Evolutionary conservation across 2,888 invertebrate species (phyloP).

Genomic region (Pandemis corylana): DNA sequence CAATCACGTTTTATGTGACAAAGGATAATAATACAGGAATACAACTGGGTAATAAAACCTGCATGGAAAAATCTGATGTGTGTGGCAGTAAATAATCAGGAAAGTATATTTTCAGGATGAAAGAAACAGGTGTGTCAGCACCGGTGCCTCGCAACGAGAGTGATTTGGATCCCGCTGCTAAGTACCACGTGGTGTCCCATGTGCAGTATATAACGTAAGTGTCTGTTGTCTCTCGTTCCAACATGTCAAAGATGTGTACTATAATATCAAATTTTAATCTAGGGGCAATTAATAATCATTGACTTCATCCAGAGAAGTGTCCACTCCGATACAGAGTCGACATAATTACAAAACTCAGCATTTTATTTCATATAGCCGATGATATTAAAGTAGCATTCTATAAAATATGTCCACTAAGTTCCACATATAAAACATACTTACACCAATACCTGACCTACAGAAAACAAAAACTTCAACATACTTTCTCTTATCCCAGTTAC

Average conservation of each 20-base stretch:
- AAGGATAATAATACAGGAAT: too few relatives aligned
- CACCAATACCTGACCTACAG: constrained; percentile 3
- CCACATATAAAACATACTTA: not conserved
- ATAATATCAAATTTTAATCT: too few relatives aligned
- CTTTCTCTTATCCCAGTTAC: constrained; percentile 69
- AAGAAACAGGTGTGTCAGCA: constrained; percentile 87
- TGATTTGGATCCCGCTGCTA: constrained; percentile 90
- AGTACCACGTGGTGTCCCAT: constrained; percentile 90
- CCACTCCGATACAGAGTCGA: too few relatives aligned
- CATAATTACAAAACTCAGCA: too few relatives aligned
- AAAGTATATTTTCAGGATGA: constrained; percentile 65
- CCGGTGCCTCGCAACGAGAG: constrained; percentile 86
- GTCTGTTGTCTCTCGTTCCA: constrained; percentile 19
- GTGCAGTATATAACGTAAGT: constrained; percentile 88
- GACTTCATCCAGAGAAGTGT: too few relatives aligned
- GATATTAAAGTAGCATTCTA: not conserved
- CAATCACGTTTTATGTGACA: too few relatives aligned
- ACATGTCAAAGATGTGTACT: too few relatives aligned
- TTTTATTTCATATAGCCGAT: not conserved
- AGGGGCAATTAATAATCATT: too few relatives aligned
- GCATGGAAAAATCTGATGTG: too few relatives aligned
- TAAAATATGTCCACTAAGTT: not conserved
- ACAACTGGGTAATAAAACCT: too few relatives aligned
- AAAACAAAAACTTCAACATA: constrained; percentile 15
- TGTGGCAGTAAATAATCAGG: not conserved